These are phyloP conservation scores for Cercopithecus neglectus DNA, from an alignment of 2,797 vertebrate genomes.

Conservation along the genomic window DNA sequence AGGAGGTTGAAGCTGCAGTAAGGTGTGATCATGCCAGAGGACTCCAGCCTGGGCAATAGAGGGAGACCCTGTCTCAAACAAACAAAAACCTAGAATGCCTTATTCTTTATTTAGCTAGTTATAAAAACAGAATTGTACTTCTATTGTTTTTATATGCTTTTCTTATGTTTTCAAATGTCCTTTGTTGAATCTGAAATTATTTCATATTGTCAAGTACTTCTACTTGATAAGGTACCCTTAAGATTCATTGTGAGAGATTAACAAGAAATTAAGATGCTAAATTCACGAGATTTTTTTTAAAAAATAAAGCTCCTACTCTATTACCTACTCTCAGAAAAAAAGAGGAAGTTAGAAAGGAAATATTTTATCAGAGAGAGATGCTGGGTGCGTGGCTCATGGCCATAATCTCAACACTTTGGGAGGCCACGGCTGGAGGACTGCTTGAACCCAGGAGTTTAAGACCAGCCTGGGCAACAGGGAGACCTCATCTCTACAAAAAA, in stretches of 20 bases:
- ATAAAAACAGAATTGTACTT: neutral
- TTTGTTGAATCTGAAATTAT: neutral
- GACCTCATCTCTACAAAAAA: too few species aligned
- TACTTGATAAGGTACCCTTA: neutral
- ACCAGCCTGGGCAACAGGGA: too few species aligned
- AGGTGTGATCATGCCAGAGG: too few species aligned
- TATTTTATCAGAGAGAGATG: neutral
- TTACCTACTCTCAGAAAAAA: neutral
- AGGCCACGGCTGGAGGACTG: too few species aligned
- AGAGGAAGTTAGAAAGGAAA: slow-evolving; percentile 14
- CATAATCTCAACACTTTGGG: too few species aligned
- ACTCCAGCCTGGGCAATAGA: too few species aligned
- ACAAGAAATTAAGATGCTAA: neutral
- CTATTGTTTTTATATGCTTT: neutral
- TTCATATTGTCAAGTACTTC: neutral
- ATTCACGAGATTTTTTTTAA: neutral
- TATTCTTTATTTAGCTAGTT: neutral
- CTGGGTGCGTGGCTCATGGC: too few species aligned
- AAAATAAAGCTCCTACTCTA: neutral
- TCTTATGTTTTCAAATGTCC: neutral
- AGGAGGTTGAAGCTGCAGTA: too few species aligned
- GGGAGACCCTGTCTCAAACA: too few species aligned
- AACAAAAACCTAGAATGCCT: neutral
- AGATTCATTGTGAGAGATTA: neutral
- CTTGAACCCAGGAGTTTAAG: too few species aligned